Evolutionary conservation across 1,140 invertebrate genomes (phyloP).

Genomic region (Probaryconus sp.): DNA sequence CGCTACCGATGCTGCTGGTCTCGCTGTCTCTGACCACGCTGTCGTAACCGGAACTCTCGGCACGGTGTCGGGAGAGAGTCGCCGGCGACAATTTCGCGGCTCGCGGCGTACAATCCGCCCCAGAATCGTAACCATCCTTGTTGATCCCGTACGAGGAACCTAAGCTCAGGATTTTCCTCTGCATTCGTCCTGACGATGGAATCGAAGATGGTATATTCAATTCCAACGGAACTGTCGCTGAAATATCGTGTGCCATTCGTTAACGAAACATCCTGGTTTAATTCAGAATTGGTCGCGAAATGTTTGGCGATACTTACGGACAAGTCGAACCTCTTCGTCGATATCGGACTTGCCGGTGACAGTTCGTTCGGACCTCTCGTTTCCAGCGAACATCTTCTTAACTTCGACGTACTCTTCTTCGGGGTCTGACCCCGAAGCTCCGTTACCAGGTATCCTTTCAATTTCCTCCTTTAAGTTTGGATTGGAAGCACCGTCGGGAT

Average conservation of each 20-base stretch:
- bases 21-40: slow-evolving; percentile 91
- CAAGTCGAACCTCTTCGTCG: slow-evolving; percentile 77
- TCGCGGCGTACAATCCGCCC: slow-evolving; percentile 87
- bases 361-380: slow-evolving; percentile 73
- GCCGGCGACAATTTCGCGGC: slow-evolving; percentile 87
- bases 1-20: slow-evolving; percentile 89
- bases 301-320: too few relatives aligned
- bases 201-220: slow-evolving; percentile 78
- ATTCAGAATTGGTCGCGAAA: too few relatives aligned
- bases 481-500: slow-evolving; percentile 94
- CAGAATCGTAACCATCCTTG: slow-evolving; percentile 88
- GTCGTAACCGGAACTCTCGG: slow-evolving; percentile 92
- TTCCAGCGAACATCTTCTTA: slow-evolving; percentile 79
- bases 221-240: slow-evolving; percentile 70
- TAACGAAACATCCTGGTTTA: too few relatives aligned
- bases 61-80: slow-evolving; percentile 83
- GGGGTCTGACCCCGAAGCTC: slow-evolving; percentile 81
- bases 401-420: slow-evolving; percentile 80
- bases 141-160: slow-evolving; percentile 79
- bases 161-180: slow-evolving; percentile 79
- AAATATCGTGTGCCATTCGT: slow-evolving; percentile 22
- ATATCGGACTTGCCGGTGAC: slow-evolving; percentile 79
- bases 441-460: slow-evolving; percentile 84
- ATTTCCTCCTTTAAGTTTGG: slow-evolving; percentile 88
- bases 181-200: slow-evolving; percentile 78